Percentiles rank a stretch among this genome's conserved stretches.
phyloP scores from a whole-genome alignment of 2,797 vertebrate genomes.

The Thalassophryne amazonica region DNA sequence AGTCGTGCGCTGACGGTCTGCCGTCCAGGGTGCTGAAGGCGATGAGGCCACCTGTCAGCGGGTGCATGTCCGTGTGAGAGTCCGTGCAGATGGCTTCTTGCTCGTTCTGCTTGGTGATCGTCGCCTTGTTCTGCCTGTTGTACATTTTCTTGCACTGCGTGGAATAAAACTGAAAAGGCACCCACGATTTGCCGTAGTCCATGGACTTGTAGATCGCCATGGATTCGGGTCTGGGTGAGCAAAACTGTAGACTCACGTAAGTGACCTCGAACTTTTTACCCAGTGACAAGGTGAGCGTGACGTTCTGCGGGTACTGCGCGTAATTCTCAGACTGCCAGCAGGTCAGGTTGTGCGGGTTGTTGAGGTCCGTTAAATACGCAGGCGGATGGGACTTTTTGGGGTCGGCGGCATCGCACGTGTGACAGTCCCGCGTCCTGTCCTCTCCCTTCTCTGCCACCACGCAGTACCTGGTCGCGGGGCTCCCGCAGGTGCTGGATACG shows the following conservation, averaged over 20 bases:
- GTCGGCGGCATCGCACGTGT: conserved; percentile 92
- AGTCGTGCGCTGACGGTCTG: conserved; percentile 96
- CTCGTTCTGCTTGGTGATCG: conserved; percentile 97
- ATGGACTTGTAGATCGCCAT: conserved; percentile 99
- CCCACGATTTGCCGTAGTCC: conserved; percentile 97
- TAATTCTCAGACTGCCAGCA: conserved; percentile 98
- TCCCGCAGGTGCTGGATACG: conserved; percentile 94
- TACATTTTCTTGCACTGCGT: conserved; percentile 98
- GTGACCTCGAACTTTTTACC: conserved; percentile 99
- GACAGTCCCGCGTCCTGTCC: conserved; percentile 88
- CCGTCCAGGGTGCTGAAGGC: conserved; percentile 99
- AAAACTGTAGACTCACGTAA: conserved; percentile 98
- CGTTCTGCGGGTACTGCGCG: conserved; percentile 91
- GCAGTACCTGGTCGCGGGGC: conserved; percentile 88
- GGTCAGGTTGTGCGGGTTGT: conserved; percentile 99
- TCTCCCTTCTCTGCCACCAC: conserved; percentile 91
- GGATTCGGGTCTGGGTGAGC: conserved; percentile 95
- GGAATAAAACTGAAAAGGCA: conserved; percentile 97
- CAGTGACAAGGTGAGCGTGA: conserved; percentile 93
- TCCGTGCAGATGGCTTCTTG: conserved; percentile 99
- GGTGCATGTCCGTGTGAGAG: conserved; percentile 96
- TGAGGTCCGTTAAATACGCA: conserved; percentile 93
- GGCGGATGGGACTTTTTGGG: conserved; percentile 92
- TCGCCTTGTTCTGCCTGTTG: conserved; percentile 88
- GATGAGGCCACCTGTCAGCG: conserved; percentile 93